Evolutionary conservation across 1,140 invertebrate genomes (phyloP), one percentile per base, ranked within the genome.

Genomic region (Anastatus disparis): DNA sequence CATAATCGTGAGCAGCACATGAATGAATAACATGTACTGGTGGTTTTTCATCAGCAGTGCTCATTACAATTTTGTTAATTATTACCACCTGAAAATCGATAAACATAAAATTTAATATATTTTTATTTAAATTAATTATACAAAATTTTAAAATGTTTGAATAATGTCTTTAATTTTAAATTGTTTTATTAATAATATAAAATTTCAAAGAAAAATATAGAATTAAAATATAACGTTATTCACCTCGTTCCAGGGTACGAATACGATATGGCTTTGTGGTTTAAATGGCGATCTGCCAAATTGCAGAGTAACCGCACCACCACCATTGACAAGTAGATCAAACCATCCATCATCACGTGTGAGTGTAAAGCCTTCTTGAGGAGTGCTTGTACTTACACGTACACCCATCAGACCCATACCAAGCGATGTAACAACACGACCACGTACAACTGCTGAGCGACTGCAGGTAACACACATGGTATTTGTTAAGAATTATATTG

Each of bases 161-260:
- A 35, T 35, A 35, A n/a, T n/a, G n/a, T n/a, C n/a, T n/a, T n/a
- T n/a, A n/a, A n/a, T 35, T 35, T 6, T 35, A 35, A 35, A 35
- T 4, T 6, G 31, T 35, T 35, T 6, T 35, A 35, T 10, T 35
- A 35, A 35, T 35, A 35, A 35, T 35, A 35, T 6, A 35, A 35
- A 35, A 35, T 6, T 35, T 35, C 4, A 35, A 35, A 35, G 10
- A 35, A 35, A 35, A 35, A 35, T 10, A 6, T 10, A 31, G 13
- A 29, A 55, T 27, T 59, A 35, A 35, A 10, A 35, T 35, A 35
- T 35, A 6, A 6, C 1, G 13, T 7, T 3, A 72, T 82, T 75
- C 86, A 96, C 93, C 89, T 97, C 95, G 86, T 99, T 99, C 95
- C 97, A 98, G 3, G 96, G 96, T 20, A 98, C 95, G 80, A 94